Percentiles rank a stretch among this genome's conserved stretches.
Evolutionary conservation across 2,888 invertebrate genomes (phyloP).

Genomic region (Crocallis elinguaria): DNA sequence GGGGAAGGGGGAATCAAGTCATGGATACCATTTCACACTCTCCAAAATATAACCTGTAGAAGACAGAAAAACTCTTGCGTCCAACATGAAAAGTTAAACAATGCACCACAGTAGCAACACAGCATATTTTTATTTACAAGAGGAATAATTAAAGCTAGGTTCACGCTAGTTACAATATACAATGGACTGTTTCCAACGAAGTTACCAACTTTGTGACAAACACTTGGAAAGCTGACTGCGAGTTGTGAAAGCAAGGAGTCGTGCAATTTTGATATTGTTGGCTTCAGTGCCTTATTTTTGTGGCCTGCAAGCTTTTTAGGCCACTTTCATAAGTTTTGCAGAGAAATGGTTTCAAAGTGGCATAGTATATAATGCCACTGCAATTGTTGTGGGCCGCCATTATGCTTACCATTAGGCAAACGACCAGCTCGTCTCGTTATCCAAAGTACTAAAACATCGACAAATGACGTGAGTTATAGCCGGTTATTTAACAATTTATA

Average conservation of each 20-base stretch:
- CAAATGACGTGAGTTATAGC: no score
- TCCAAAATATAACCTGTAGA: background rate
- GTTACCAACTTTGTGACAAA: conserved; percentile 39
- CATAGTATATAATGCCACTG: no score
- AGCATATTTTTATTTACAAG: conserved; percentile 44
- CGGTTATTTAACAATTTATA: no score
- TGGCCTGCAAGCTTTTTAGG: background rate
- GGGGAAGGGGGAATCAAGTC: no score
- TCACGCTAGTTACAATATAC: conserved; percentile 40
- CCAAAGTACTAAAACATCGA: no score
- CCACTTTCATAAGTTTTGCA: no score
- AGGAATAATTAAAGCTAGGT: conserved; percentile 43
- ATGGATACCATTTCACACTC: no score
- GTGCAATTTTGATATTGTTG: conserved; percentile 23
- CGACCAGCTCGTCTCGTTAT: no score
- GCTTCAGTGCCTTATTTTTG: conserved; percentile 9
- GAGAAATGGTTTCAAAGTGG: no score
- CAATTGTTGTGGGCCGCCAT: no score
- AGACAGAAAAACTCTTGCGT: background rate
- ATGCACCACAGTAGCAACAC: background rate
- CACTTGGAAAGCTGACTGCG: conserved; percentile 16
- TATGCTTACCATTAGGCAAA: no score
- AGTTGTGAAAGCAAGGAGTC: conserved; percentile 18
- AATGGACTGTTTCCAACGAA: conserved; percentile 33
- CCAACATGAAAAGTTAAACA: background rate